Evolutionary conservation across 2,113 vertebrate species (phyloP).

Genomic region (Calidris pugnax): DNA sequence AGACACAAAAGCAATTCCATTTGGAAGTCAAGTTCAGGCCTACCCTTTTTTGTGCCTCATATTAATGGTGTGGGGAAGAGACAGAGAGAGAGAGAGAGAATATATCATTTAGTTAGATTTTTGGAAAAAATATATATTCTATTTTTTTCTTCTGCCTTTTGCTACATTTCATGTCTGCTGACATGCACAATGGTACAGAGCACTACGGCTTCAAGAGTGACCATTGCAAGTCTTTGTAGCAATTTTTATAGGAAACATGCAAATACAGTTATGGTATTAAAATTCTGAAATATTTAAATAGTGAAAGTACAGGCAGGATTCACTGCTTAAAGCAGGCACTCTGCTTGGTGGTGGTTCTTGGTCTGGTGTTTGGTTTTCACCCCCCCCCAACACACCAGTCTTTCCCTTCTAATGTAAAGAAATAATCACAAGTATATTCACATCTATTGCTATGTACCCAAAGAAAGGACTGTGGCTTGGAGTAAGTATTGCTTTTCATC

Average conservation of each 20-base stretch:
- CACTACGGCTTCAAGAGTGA: neutral
- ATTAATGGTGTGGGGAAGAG: constrained; percentile 24
- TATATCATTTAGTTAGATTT: neutral
- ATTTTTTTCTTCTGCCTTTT: neutral
- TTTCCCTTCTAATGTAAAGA: constrained; percentile 37
- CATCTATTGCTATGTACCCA: constrained; percentile 77
- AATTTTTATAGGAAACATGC: constrained; percentile 30
- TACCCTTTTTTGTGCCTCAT: constrained; percentile 49
- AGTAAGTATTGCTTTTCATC: constrained; percentile 78
- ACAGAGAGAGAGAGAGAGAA: constrained; percentile 13
- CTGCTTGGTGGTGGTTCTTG: neutral
- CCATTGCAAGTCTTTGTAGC: constrained; percentile 48
- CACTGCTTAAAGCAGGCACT: constrained; percentile 18
- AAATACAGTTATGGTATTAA: neutral
- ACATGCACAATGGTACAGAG: constrained; percentile 44
- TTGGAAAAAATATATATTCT: neutral
- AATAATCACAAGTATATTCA: constrained; percentile 53
- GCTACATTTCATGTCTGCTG: constrained; percentile 68
- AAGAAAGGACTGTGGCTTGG: constrained; percentile 75
- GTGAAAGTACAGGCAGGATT: neutral
- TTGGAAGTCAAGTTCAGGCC: constrained; percentile 10
- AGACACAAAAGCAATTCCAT: constrained; percentile 24
- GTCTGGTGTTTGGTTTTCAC: neutral
- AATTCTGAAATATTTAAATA: neutral
- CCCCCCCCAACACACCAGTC: neutral